Evolutionary conservation across 2,113 vertebrate species (phyloP).

Genomic region (Passer domesticus): DNA sequence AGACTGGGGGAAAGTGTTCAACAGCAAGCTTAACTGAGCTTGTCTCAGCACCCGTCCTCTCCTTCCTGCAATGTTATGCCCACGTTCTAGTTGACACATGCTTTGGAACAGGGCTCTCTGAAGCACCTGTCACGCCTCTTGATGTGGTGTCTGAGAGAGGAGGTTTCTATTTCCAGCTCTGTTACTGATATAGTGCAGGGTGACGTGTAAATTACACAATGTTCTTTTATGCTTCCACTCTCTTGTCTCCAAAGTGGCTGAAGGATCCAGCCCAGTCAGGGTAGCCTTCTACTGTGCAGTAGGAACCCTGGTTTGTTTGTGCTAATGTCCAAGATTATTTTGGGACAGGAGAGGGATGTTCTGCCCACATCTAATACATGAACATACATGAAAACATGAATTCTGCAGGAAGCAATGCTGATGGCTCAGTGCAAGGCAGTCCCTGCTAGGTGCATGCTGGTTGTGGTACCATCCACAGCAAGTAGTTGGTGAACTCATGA

Average conservation of each 20-base stretch:
- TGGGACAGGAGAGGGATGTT: background rate
- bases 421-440: background rate
- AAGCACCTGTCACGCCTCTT: conserved; percentile 34
- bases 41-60: background rate
- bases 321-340: background rate
- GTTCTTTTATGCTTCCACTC: background rate
- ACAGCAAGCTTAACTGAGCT: background rate
- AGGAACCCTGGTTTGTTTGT: background rate
- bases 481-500: background rate
- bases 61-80: background rate
- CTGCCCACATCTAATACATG: background rate
- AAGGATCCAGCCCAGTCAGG: background rate
- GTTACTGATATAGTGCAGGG: background rate
- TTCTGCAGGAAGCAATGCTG: background rate
- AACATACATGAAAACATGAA: background rate
- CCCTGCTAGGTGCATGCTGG: background rate
- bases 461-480: background rate
- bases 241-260: background rate
- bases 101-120: background rate
- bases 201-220: background rate
- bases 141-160: background rate
- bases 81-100: background rate
- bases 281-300: background rate
- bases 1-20: background rate
- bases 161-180: conserved; percentile 50